Evolutionary conservation across 2,797 vertebrate species (phyloP).

Genomic region (Mormyrops attenuatus): DNA sequence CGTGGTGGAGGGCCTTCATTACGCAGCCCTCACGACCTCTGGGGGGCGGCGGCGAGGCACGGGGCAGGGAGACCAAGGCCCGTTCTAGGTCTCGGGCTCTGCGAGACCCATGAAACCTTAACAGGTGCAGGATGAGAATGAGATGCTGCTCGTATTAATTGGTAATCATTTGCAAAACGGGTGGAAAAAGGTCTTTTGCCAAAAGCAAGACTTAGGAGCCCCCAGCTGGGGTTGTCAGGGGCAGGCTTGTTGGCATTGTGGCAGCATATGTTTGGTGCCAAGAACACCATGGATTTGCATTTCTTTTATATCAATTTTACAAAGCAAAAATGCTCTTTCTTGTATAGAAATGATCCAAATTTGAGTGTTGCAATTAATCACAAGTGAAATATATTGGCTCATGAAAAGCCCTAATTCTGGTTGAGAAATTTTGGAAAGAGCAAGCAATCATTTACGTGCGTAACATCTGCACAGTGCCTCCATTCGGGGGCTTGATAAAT

Average conservation of each 20-base stretch:
- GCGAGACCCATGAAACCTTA: slow-evolving; percentile 39
- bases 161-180: slow-evolving; percentile 77
- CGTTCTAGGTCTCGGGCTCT: not conserved
- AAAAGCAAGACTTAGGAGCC: slow-evolving; percentile 76
- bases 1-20: not conserved
- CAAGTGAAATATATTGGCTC: slow-evolving; percentile 79
- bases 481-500: slow-evolving; percentile 66
- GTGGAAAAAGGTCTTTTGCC: slow-evolving; percentile 71
- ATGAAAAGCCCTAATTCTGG: slow-evolving; percentile 81
- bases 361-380: slow-evolving; percentile 83
- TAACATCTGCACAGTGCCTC: slow-evolving; percentile 65
- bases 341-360: slow-evolving; percentile 74
- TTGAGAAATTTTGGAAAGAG: slow-evolving; percentile 60
- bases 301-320: slow-evolving; percentile 79
- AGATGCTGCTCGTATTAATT: slow-evolving; percentile 79
- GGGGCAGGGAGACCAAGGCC: not conserved
- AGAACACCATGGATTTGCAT: slow-evolving; percentile 81
- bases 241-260: slow-evolving; percentile 77
- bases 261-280: slow-evolving; percentile 80
- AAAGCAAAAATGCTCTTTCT: slow-evolving; percentile 75
- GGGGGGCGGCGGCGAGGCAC: not conserved
- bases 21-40: not conserved
- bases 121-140: slow-evolving; percentile 75
- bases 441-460: slow-evolving; percentile 59
- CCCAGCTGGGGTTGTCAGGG: slow-evolving; percentile 78